Percentiles rank a stretch among this genome's conserved stretches.
phyloP scores from a whole-genome alignment of 2,888 invertebrate genomes.

The Ennomos quercinarius region DNA sequence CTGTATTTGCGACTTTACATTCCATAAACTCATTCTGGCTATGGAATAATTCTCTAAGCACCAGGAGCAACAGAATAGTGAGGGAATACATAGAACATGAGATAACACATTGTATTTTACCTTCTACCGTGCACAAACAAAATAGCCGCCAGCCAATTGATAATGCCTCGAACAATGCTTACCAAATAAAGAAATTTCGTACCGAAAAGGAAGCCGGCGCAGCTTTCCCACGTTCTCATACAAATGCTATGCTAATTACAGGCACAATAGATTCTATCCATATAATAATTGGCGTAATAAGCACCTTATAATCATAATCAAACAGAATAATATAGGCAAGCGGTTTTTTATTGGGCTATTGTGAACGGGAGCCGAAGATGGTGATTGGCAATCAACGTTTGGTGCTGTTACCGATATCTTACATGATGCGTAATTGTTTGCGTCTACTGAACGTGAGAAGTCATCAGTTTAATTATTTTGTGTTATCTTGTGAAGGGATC shows the following conservation, averaged over 20 bases:
- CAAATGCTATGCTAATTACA: conserved; percentile 35
- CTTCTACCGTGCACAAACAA: conserved; percentile 3
- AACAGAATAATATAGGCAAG: conserved; percentile 70
- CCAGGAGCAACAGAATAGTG: too few species aligned
- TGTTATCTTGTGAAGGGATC: not conserved
- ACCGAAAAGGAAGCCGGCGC: conserved; percentile 17
- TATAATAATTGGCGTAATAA: conserved; percentile 79
- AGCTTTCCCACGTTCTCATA: conserved; percentile 36
- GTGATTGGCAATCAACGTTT: conserved; percentile 64
- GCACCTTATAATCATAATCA: conserved; percentile 74
- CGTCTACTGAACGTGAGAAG: conserved; percentile 38
- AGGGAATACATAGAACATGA: too few species aligned
- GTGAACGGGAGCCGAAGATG: conserved; percentile 51
- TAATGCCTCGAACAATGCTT: conserved; percentile 45
- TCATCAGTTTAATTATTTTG: conserved; percentile 19
- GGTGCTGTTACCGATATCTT: conserved; percentile 47
- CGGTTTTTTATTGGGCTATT: conserved; percentile 57
- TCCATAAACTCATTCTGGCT: too few species aligned
- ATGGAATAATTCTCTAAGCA: too few species aligned
- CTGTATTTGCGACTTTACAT: too few species aligned
- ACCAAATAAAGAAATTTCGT: conserved; percentile 37
- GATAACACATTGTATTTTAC: too few species aligned
- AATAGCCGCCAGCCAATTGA: conserved; percentile 42
- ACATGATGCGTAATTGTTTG: conserved; percentile 66
- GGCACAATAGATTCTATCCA: conserved; percentile 67